phyloP scores from a whole-genome alignment of 2,888 invertebrate genomes.

The Trichogramma dendrolimi region DNA sequence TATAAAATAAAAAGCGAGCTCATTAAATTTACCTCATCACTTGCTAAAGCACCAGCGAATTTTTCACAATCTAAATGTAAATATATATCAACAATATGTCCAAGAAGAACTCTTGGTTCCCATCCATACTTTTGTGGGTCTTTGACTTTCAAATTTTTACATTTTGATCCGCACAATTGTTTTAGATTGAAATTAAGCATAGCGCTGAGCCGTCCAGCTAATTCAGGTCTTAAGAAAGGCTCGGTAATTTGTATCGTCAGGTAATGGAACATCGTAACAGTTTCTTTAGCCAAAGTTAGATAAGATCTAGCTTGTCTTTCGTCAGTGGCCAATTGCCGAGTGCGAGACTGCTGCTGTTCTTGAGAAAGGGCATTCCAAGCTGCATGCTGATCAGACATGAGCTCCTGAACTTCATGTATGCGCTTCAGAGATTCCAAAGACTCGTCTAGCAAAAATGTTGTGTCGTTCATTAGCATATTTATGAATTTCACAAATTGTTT shows the following conservation, averaged over 20 bases:
- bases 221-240: conserved; percentile 88
- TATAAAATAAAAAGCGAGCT: background rate
- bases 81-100: conserved; percentile 94
- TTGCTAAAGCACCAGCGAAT: conserved; percentile 88
- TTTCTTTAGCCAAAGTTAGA: conserved; percentile 87
- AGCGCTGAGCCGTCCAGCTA: conserved; percentile 89
- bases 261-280: conserved; percentile 97
- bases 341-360: conserved; percentile 70
- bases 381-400: conserved; percentile 64
- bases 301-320: conserved; percentile 87
- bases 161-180: conserved; percentile 93
- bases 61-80: conserved; percentile 88
- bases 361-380: conserved; percentile 65
- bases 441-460: conserved; percentile 93
- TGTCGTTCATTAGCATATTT: conserved; percentile 98
- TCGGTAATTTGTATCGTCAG: conserved; percentile 90
- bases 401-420: conserved; percentile 82
- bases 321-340: conserved; percentile 76
- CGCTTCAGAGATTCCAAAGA: conserved; percentile 86
- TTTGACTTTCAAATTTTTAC: conserved; percentile 87
- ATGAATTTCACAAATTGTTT: conserved; percentile 94
- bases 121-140: conserved; percentile 94
- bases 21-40: conserved; percentile 74
- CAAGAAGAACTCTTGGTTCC: conserved; percentile 88
- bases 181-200: conserved; percentile 98